Percentiles rank a stretch among this genome's conserved stretches.
Evolutionary conservation across 1,140 invertebrate genomes (phyloP).

Genomic region (Dryas iulia): DNA sequence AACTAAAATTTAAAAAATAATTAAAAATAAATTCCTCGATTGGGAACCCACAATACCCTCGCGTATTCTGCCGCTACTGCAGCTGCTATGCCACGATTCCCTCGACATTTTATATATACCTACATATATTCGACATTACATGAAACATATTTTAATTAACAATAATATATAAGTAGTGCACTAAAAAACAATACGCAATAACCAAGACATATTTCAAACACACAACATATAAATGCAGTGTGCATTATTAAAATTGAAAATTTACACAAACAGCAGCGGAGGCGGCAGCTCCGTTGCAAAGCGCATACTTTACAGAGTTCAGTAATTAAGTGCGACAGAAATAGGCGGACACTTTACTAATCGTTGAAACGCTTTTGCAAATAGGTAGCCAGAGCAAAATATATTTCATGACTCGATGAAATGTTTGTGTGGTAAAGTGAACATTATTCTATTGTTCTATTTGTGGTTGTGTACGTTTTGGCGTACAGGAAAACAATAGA

Average conservation of each 20-base stretch:
- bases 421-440: slow-evolving; percentile 35
- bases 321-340: slow-evolving; percentile 34
- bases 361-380: slow-evolving; percentile 41
- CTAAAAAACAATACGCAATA: background rate
- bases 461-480: slow-evolving; percentile 34
- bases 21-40: too few relatives aligned
- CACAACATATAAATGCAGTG: background rate
- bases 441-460: slow-evolving; percentile 41
- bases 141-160: too few relatives aligned
- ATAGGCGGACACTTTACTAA: slow-evolving; percentile 43
- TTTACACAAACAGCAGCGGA: background rate
- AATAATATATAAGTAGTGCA: too few relatives aligned
- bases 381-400: slow-evolving; percentile 38
- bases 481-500: slow-evolving; percentile 46
- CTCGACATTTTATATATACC: too few relatives aligned
- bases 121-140: too few relatives aligned
- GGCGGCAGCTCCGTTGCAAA: slow-evolving; percentile 6
- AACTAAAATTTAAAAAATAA: too few relatives aligned
- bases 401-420: slow-evolving; percentile 41
- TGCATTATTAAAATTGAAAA: background rate
- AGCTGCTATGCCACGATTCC: too few relatives aligned
- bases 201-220: background rate
- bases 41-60: too few relatives aligned
- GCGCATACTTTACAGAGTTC: slow-evolving; percentile 29
- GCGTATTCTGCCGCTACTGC: too few relatives aligned